Percentiles rank a stretch among this genome's conserved stretches.
phyloP scores from a whole-genome alignment of 2,888 invertebrate genomes.

The Lasioglossum morio region DNA sequence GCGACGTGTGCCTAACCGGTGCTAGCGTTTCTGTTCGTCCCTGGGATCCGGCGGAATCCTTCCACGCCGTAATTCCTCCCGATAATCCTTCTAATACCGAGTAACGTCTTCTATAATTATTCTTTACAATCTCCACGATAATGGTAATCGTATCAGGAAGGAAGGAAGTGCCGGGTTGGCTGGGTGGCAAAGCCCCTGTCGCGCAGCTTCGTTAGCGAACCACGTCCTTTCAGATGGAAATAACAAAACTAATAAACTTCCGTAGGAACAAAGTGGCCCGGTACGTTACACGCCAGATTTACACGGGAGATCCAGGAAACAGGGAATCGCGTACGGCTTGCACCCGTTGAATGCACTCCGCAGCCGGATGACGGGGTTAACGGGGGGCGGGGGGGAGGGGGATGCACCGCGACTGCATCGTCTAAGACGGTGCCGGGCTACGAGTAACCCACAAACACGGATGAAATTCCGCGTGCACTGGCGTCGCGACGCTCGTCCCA shows the following conservation, averaged over 20 bases:
- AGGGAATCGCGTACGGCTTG: slow-evolving; percentile 40
- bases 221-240: slow-evolving; percentile 47
- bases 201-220: slow-evolving; percentile 41
- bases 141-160: slow-evolving; percentile 27
- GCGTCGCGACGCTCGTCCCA: slow-evolving; percentile 10
- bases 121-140: slow-evolving; percentile 44
- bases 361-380: slow-evolving; percentile 49
- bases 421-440: slow-evolving; percentile 25
- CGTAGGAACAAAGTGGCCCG: slow-evolving; percentile 39
- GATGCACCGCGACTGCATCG: slow-evolving; percentile 8
- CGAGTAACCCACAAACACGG: slow-evolving; percentile 26
- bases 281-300: slow-evolving; percentile 39
- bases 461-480: slow-evolving; percentile 21
- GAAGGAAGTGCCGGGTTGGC: not conserved
- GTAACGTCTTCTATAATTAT: slow-evolving; percentile 34
- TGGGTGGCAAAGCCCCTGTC: not conserved
- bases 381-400: slow-evolving; percentile 26
- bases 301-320: slow-evolving; percentile 33
- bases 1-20: not conserved
- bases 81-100: slow-evolving; percentile 17
- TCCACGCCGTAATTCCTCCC: not conserved
- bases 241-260: slow-evolving; percentile 56
- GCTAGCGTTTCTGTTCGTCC: not conserved
- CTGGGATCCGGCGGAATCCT: not conserved
- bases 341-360: slow-evolving; percentile 38